Percentiles rank a stretch among this genome's conserved stretches.
Conservation (phyloP, 2,113 vertebrate species). For the Pogonocichla stellata region DNA sequence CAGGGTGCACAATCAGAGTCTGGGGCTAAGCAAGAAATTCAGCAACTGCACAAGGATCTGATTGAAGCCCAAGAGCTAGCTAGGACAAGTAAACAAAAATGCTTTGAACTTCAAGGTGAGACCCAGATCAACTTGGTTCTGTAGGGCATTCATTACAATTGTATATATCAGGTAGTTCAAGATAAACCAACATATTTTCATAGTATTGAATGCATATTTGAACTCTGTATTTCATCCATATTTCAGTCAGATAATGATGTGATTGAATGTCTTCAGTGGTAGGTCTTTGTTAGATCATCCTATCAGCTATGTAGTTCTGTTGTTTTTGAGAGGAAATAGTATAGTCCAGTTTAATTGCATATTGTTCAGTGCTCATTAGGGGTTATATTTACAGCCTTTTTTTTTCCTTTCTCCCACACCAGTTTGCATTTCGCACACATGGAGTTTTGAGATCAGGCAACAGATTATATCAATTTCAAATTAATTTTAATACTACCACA, state of each 20-base stretch:
- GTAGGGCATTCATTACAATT: neutral
- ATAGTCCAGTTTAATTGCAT: neutral
- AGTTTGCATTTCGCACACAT: neutral
- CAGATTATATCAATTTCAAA: neutral
- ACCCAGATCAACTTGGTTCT: slow-evolving; percentile 50
- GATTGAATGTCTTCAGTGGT: neutral
- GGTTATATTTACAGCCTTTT: neutral
- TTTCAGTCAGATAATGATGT: neutral
- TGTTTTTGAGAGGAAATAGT: neutral
- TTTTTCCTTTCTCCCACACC: neutral
- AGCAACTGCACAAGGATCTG: slow-evolving; percentile 90
- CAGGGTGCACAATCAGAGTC: slow-evolving; percentile 86
- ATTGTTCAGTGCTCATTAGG: neutral
- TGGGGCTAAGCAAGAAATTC: slow-evolving; percentile 92
- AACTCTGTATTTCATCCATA: neutral
- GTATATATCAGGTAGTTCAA: neutral
- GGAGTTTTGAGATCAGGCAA: neutral
- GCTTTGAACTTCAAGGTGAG: slow-evolving; percentile 95
- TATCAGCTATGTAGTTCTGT: neutral
- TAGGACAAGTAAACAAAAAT: slow-evolving; percentile 94
- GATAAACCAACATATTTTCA: neutral
- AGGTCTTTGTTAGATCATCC: neutral
- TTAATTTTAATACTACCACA: slow-evolving; percentile 48
- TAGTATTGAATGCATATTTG: neutral
- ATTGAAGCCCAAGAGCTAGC: slow-evolving; percentile 94